Evolutionary conservation across 2,797 vertebrate species (phyloP), one percentile per base, ranked within the genome.

Genomic region (Acrossocheilus fasciatus): DNA sequence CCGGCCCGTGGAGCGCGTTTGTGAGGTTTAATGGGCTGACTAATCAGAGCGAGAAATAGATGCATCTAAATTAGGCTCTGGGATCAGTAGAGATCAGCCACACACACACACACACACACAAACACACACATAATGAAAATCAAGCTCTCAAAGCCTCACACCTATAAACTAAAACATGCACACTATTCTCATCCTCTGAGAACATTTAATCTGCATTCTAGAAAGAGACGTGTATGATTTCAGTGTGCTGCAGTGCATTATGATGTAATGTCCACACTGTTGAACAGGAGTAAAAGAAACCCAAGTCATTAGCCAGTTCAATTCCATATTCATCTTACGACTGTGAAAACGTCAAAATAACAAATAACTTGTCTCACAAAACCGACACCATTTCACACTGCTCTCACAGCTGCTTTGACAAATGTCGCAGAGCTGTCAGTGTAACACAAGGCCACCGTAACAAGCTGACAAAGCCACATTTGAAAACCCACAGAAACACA

Each of bases 21-120:
- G 62, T 78, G 90, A 87, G 86, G 70, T 89, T 93, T 94, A 90
- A 93, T 91, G 92, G 92, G 92, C 92, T 94, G 93, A 93, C 94
- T 94, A 94, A 85, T 92, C 93, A 87, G 92, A 92, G 94, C 91
- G 93, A 94, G 90, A 89, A 87, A 92, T 92, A 93, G 91, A 89
- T 88, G 90, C 89, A 93, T 94, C 92, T 94, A 90, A 94, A 93
- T 93, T 90, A 91, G 90, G 91, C 88, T 70, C 36, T 30, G 59
- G 69, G 69, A 76, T 66, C 81, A 81, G 57, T 12, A 43, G 81
- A 73, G 50, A 73, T 84, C 86, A 81, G 30, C 52, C 23, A 69
- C 23, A 36, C 11, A 64, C 23, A 50, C 57, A 59, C n/a, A 50
- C 26, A 50, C 26, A 1, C 74, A 47, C 23, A 69, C 23, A 36